Base-by-base conservation (phyloP, 2,113 vertebrate species). In the Vireo altiloquus region DNA sequence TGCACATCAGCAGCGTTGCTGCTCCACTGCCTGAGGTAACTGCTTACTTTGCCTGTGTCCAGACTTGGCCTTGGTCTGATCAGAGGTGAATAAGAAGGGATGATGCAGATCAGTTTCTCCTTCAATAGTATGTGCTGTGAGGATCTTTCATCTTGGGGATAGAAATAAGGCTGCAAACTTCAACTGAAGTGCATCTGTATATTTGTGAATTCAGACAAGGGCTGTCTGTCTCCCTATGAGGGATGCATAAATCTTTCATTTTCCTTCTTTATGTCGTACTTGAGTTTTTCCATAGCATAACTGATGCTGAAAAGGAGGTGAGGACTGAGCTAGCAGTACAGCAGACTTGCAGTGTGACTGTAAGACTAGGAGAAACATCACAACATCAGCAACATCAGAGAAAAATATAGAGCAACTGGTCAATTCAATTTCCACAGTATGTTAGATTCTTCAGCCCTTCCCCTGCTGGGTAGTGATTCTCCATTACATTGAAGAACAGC, bases 231-330 rank as follows among this genome's bases (percentile, higher is more conserved):
- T 72, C 23, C 21, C 35, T 47, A 1, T 37, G 33, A 79, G 4
- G 13, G 28, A 22, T 1, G 1, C 12, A 79, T 3, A 75, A 75
- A 30, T 2, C 7, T 79, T 5, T 33, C 0, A 0, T 10, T 61
- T 78, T 87, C n/a, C 22, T 71, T 19, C 22, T 80, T 25, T 50
- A 37, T 46, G 21, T 50, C 4, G 3, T 15, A 21, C 8, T 72
- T 65, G 39, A 54, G 6, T 6, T 50, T 72, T 92, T 76, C 70
- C 19, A 14, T 17, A 56, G 40, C 20, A 69, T 59, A 65, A 87
- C 3, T 15, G 40, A 42, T 15, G 15, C 9, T 60, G 28, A 74
- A 72, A 77, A 65, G 16, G 31, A 42, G 27, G 4, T 46, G n/a
- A 81, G 46, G 42, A 39, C 20, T 63, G 74, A 84, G 9, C 11